A percentile compares a stretch with the other conserved stretches of the same genome.
These are phyloP conservation scores for Caiman crocodilus DNA, from an alignment of 2,797 vertebrate genomes.

Conservation along the genomic window DNA sequence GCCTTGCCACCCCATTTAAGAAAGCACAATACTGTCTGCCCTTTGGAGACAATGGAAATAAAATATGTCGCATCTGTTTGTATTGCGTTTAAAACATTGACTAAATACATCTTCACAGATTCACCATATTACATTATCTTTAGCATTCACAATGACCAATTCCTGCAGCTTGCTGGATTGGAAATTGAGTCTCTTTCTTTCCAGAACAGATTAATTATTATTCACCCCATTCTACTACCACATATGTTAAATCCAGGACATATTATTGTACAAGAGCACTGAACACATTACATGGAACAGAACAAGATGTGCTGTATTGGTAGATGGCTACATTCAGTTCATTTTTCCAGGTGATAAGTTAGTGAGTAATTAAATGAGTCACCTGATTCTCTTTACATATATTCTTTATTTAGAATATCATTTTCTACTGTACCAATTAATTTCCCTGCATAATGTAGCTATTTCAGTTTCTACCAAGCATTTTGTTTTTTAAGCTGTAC, in stretches of 20 bases:
- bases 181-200: constrained; percentile 7
- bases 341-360: not conserved
- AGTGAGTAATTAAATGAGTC: constrained; percentile 29
- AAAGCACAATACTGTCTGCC: not conserved
- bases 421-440: not conserved
- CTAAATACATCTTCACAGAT: not conserved
- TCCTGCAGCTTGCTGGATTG: constrained; percentile 16
- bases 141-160: constrained; percentile 13
- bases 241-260: not conserved
- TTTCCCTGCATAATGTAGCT: constrained; percentile 49
- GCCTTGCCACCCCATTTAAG: not conserved
- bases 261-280: not conserved
- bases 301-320: not conserved
- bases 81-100: constrained; percentile 5
- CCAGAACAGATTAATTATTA: constrained; percentile 12
- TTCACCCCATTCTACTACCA: not conserved
- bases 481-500: constrained; percentile 22
- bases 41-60: not conserved
- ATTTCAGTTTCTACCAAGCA: constrained; percentile 1
- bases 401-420: constrained; percentile 27
- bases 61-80: constrained; percentile 33
- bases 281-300: not conserved
- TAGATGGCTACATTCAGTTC: not conserved
- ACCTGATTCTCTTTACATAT: constrained; percentile 36
- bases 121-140: not conserved